Evolutionary conservation across 2,888 invertebrate genomes (phyloP), one percentile per base, ranked within the genome.

Genomic region (Scelioninae gen. 2): DNA sequence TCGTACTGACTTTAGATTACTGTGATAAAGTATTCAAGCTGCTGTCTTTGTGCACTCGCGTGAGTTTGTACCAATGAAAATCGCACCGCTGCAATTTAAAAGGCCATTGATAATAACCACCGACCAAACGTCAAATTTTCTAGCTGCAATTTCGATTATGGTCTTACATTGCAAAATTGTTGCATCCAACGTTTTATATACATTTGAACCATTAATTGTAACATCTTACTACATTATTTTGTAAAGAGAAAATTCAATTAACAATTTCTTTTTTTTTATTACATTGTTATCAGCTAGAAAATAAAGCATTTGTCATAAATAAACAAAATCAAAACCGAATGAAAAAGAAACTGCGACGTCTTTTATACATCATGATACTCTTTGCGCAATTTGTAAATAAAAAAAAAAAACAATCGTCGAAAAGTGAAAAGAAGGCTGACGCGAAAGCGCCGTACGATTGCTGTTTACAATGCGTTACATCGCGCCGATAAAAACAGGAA

Each of bases 401-500:
- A 69, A 57, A 2, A 2, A 16, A 9, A 2, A 6, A 16, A 45
- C 18, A 10, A 33, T 18, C 13, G 2, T 58, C 18, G 55, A 53
- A 53, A 33, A 9, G 18, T n/a, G 18, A 13, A 13, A 22, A 11
- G 18, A 37, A 53, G 28, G 33, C n/a, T 18, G 33, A 31, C 18
- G 25, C 22, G 43, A 43, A 16, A 48, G 10, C 22, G 9, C 7
- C 9, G 13, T 31, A n/a, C 28, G 15, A 25, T 48, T 15, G 18
- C 35, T 52, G 52, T 53, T 53, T 37, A 53, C 39, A 53, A 53
- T 53, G 39, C 39, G 53, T 35, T 35, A 52, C 13, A 35, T 16
- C 10, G 31, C 33, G 18, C 1, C 3, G 16, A 11, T 53, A 73
- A 78, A 82, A 84, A 81, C 78, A 81, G 81, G 79, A 81, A 79